These are phyloP conservation scores for Centropristis striata DNA, from an alignment of 2,113 vertebrate genomes.

Conservation along the genomic window DNA sequence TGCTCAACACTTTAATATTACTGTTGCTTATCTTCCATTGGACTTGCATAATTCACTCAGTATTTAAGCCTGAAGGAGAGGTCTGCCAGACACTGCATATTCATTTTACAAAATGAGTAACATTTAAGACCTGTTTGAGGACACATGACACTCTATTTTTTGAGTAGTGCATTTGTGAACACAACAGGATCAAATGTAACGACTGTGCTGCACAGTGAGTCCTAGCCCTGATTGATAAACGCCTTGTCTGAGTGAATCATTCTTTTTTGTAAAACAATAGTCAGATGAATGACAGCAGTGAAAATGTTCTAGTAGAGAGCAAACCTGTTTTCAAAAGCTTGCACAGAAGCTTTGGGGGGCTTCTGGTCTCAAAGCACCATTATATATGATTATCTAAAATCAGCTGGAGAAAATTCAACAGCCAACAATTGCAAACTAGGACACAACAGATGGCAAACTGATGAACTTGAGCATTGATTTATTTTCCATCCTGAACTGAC, in stretches of 20 bases:
- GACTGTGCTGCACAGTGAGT: background rate
- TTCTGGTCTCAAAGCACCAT: constrained; percentile 24
- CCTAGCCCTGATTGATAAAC: background rate
- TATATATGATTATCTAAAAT: constrained; percentile 39
- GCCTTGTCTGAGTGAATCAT: constrained; percentile 18
- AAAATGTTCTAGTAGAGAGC: background rate
- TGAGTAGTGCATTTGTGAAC: background rate
- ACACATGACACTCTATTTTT: constrained; percentile 3
- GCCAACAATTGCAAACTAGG: constrained; percentile 58
- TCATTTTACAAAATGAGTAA: no score
- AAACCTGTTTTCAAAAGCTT: constrained; percentile 9
- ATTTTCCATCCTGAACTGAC: constrained; percentile 47
- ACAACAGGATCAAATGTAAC: constrained; percentile 31
- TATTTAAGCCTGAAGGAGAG: background rate
- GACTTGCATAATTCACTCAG: background rate
- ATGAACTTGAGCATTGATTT: constrained; percentile 58
- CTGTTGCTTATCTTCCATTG: background rate
- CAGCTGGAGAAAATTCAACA: constrained; percentile 31
- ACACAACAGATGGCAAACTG: constrained; percentile 70
- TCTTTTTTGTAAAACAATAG: constrained; percentile 16
- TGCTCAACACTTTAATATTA: background rate
- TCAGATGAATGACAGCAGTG: background rate
- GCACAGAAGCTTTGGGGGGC: constrained; percentile 11
- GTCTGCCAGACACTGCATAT: background rate
- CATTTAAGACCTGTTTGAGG: background rate